Evolutionary conservation across 1,140 invertebrate genomes (phyloP).

Genomic region (Ips typographus): DNA sequence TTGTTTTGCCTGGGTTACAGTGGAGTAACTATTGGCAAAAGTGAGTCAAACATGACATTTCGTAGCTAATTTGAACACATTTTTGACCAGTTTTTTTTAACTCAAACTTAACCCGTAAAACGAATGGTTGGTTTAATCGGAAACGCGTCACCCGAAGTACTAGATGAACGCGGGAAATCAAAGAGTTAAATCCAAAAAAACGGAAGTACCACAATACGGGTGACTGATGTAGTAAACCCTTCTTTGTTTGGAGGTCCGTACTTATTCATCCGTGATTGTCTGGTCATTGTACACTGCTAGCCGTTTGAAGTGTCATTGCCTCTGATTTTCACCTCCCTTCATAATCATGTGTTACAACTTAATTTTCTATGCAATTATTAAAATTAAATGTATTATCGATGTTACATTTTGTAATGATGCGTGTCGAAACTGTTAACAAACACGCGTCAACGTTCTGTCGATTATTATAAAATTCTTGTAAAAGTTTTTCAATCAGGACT

Average conservation of each 20-base stretch:
- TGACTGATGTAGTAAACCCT: conserved; percentile 16
- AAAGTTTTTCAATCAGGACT: too few species aligned
- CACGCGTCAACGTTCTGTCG: too few species aligned
- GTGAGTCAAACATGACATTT: not conserved
- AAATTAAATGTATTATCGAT: too few species aligned
- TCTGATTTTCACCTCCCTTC: too few species aligned
- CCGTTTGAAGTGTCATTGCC: not conserved
- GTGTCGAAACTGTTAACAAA: too few species aligned
- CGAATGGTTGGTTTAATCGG: too few species aligned
- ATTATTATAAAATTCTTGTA: too few species aligned
- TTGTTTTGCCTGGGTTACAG: too few species aligned
- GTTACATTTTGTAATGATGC: too few species aligned
- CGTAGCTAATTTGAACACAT: not conserved
- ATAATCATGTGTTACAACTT: too few species aligned
- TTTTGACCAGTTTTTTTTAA: not conserved
- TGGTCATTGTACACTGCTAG: not conserved
- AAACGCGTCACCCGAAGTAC: not conserved
- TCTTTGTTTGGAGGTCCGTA: conserved; percentile 14
- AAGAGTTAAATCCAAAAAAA: conserved; percentile 3
- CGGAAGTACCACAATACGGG: conserved; percentile 18
- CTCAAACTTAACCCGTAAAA: too few species aligned
- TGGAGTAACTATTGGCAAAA: not conserved
- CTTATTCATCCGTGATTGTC: conserved; percentile 11
- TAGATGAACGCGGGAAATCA: not conserved
- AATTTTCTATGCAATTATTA: too few species aligned